Base-by-base conservation (phyloP, 1,140 invertebrate species). In the Zeugodacus cucurbitae region DNA sequence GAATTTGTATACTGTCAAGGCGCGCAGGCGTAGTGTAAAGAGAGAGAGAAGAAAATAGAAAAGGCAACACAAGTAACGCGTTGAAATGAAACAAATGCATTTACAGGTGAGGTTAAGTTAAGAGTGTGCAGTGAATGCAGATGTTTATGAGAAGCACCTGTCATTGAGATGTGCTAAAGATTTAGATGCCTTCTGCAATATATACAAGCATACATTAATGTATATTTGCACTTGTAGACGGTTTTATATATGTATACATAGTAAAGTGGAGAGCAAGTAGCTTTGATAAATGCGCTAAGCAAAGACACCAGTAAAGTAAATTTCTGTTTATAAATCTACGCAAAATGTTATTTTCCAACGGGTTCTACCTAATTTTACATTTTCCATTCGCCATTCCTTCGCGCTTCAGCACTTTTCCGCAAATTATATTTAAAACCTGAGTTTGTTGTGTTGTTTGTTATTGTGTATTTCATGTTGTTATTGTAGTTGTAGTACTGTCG, bases 1-100 rank as follows among this genome's bases (percentile, higher is more conserved):
- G 37, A n/a, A 54, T 82, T 82, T 82, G 74, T 82, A 82, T 82
- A 82, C 74, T 82, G 74, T 82, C n/a, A 26, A 82, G 44, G 74
- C 74, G 74, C 74, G 41, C 74, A 48, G 37, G 74, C 74, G 74
- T 41, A 82, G 7, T 48, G n/a, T 7, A 82, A n/a, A 41, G 8
- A n/a, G n/a, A n/a, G 67, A 74, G 67, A n/a, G 37, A 6, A 41
- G 64, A 48, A 82, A 48, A 82, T 34, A 44, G 34, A 22, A 34
- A 22, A n/a, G 44, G n/a, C n/a, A 70, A 37, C 64, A 70, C 64
- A 64, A 26, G 26, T 26, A 29, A 32, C 32, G 14, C 11, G 14
- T 62, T 26, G 32, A 11, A 14, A 70, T n/a, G 17, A 70, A 32
- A 17, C 4, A 22, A 8, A 11, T 22, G 70, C 7, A 29, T n/a